Percentiles rank a stretch among this genome's conserved stretches.
Conservation (phyloP, 2,113 vertebrate species). For the Grus americana region DNA sequence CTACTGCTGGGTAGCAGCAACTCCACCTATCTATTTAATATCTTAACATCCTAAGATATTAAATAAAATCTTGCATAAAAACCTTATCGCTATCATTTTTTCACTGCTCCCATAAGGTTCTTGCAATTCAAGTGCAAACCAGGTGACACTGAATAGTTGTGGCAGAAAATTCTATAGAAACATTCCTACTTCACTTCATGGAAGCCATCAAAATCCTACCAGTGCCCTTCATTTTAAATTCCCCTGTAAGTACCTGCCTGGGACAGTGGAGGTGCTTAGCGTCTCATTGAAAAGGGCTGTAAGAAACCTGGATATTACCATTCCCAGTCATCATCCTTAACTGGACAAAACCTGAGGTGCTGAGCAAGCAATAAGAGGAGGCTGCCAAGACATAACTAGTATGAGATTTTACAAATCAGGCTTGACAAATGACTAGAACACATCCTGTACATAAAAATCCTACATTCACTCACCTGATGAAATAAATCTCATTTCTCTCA, state of each 20-base stretch:
- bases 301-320: background rate
- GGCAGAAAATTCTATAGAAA: background rate
- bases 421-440: slow-evolving; percentile 19
- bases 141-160: background rate
- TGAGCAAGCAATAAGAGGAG: background rate
- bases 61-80: background rate
- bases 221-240: background rate
- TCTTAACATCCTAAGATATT: background rate
- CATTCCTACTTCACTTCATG: background rate
- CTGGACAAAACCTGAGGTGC: background rate
- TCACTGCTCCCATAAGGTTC: background rate
- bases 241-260: background rate
- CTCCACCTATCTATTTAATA: background rate
- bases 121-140: background rate
- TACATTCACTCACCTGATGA: background rate
- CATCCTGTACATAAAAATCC: background rate
- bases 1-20: background rate
- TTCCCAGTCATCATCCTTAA: background rate
- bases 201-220: background rate
- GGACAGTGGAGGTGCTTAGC: background rate
- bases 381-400: background rate
- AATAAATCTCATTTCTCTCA: slow-evolving; percentile 1
- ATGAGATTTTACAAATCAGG: background rate
- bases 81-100: background rate
- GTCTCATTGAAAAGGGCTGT: background rate